Percentiles rank a stretch among this genome's conserved stretches.
phyloP scores from a whole-genome alignment of 2,797 vertebrate species.

The Eutrigla gurnardus region DNA sequence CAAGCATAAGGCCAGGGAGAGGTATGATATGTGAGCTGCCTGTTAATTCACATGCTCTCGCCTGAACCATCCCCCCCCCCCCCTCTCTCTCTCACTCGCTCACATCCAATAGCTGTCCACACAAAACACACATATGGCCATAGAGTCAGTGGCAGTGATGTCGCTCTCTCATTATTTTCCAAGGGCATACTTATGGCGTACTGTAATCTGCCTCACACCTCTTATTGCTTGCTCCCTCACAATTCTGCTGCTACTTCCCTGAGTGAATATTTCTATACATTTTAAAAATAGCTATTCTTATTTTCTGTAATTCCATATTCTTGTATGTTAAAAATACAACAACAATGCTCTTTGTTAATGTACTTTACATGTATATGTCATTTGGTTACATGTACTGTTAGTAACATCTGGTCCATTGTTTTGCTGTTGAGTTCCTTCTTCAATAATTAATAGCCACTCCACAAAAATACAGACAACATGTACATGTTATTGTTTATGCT shows the following conservation, averaged over 20 bases:
- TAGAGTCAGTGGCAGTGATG: slow-evolving; percentile 49
- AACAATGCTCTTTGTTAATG: not conserved
- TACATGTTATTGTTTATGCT: not conserved
- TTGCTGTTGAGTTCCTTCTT: not conserved
- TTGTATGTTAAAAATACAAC: not conserved
- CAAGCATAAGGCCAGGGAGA: slow-evolving; percentile 81
- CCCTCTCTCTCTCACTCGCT: slow-evolving; percentile 20
- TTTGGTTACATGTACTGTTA: slow-evolving; percentile 4
- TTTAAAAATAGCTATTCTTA: not conserved
- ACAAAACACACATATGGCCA: slow-evolving; percentile 28
- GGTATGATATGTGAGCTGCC: slow-evolving; percentile 84
- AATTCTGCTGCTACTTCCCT: slow-evolving; percentile 26
- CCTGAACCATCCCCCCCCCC: slow-evolving; percentile 40
- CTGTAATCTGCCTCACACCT: slow-evolving; percentile 39
- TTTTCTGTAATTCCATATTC: not conserved
- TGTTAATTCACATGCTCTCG: slow-evolving; percentile 78
- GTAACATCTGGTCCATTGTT: not conserved
- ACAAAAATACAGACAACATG: slow-evolving; percentile 1
- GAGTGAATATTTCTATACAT: not conserved
- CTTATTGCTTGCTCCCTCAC: slow-evolving; percentile 1
- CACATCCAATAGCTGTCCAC: slow-evolving; percentile 17
- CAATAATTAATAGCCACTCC: slow-evolving; percentile 23
- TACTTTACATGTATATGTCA: slow-evolving; percentile 4
- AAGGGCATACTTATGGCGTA: slow-evolving; percentile 58
- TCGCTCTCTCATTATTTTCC: slow-evolving; percentile 53